These are phyloP conservation scores for Phylloscopus collybita DNA, from an alignment of 2,797 vertebrate genomes.

Conservation along the genomic window DNA sequence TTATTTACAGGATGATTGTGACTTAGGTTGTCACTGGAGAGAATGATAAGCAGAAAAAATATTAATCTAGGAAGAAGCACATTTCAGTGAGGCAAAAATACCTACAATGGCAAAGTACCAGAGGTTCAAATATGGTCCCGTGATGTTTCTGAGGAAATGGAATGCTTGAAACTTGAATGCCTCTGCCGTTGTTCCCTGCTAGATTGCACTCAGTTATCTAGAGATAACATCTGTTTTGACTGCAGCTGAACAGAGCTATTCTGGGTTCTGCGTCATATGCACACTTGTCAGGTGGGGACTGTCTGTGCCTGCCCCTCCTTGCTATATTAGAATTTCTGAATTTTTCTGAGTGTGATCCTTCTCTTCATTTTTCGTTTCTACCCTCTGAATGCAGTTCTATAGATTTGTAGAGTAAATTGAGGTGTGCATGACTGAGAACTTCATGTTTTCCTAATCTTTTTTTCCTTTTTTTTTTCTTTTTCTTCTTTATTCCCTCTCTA, in stretches of 20 bases:
- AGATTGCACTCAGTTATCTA: background rate
- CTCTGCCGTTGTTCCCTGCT: background rate
- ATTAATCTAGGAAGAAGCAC: background rate
- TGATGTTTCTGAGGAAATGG: background rate
- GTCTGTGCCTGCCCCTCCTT: background rate
- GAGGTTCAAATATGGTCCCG: background rate
- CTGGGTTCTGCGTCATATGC: background rate
- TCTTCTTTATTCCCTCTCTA: background rate
- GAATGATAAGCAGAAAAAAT: background rate
- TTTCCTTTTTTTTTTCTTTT: too few relatives aligned
- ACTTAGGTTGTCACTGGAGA: background rate
- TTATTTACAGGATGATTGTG: background rate
- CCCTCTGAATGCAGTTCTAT: background rate
- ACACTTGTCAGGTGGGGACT: background rate
- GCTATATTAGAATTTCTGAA: background rate
- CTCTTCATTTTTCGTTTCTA: background rate
- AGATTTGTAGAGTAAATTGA: background rate
- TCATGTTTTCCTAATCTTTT: background rate
- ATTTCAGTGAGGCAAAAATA: background rate
- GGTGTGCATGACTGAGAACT: rapidly evolving
- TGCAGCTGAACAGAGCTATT: background rate
- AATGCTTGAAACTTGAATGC: background rate
- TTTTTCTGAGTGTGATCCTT: background rate
- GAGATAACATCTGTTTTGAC: background rate
- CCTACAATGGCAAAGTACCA: background rate